Base-by-base conservation (phyloP, 1,140 invertebrate genomes). In the Aplysia californica region DNA sequence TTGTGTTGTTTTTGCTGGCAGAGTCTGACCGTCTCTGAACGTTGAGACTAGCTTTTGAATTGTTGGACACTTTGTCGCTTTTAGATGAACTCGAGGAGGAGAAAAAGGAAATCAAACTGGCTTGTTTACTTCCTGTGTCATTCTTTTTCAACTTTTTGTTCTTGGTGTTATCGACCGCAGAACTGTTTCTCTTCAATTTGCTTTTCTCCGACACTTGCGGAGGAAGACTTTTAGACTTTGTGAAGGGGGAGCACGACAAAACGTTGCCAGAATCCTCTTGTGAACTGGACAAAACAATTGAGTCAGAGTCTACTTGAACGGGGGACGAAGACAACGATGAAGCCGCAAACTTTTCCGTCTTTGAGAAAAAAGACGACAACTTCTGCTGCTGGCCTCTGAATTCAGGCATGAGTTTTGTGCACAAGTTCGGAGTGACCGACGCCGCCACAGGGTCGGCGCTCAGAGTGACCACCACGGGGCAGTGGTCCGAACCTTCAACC, bases 401-500 rank as follows among this genome's bases (percentile, higher is more conserved):
- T 82, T 92, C 91, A 44, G 91, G 91, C 87, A 90, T 92, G 75
- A 83, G 88, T 69, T 90, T 92, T 15, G 92, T 90, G 79, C 91
- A 92, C 21, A 90, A 70, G 0, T 81, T 67, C 20, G 92, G 91
- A 44, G 81, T 83, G 70, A 86, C 89, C 35, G 39, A 50, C 20
- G 87, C 78, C 15, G 88, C 67, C 2, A 90, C 38, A 21, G 85
- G 69, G 15, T 75, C 58, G 56, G 85, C 80, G 23, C 86, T 79
- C 20, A 92, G 87, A 10, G 82, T 79, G 18, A 87, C 86, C 38
- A 83, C 82, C 15, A 93, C 90, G 1, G 92, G 92, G 83, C 92
- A 93, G 78, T 93, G 92, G 83, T 93, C 92, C 50, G 92, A 92
- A 0, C 92, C 92, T 72, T 89, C 80, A 31, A 92, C 82, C n/a